Percentiles rank a stretch among this genome's conserved stretches.
These are phyloP conservation scores for Phyllostomus hastatus DNA, from an alignment of 2,113 vertebrate genomes.

Conservation along the genomic window DNA sequence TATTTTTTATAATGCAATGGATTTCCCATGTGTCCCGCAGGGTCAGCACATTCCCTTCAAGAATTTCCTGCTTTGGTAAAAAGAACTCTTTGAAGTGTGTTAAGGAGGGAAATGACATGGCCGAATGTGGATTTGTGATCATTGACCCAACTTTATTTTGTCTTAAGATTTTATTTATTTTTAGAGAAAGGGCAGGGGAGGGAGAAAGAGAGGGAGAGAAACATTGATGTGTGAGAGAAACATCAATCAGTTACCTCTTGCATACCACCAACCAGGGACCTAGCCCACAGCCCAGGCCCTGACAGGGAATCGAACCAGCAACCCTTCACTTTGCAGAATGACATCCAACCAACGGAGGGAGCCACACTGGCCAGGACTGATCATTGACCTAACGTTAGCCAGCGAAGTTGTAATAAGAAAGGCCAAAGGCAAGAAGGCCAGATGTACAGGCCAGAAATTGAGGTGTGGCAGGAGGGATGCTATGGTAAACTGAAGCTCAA, in stretches of 20 bases:
- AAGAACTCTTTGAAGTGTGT: background rate
- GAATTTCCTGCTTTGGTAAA: background rate
- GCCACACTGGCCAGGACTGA: background rate
- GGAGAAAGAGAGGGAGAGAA: too few relatives aligned
- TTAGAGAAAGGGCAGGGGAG: too few relatives aligned
- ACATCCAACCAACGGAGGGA: too few relatives aligned
- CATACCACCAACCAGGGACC: too few relatives aligned
- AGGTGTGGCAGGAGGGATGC: background rate
- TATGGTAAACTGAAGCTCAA: background rate
- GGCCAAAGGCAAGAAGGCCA: background rate
- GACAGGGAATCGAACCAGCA: too few relatives aligned
- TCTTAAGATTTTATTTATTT: too few relatives aligned
- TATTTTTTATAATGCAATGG: background rate
- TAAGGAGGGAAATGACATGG: background rate
- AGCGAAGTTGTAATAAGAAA: background rate
- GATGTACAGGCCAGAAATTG: background rate
- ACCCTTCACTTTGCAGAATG: too few relatives aligned
- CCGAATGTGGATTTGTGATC: background rate
- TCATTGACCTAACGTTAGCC: too few relatives aligned
- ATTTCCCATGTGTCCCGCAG: background rate
- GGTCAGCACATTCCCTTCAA: background rate
- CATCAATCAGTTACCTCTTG: too few relatives aligned
- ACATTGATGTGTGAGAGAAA: too few relatives aligned
- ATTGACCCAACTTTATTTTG: background rate
- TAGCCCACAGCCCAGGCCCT: too few relatives aligned